Evolutionary conservation across 2,113 vertebrate genomes (phyloP), one percentile per base, ranked within the genome.

Genomic region (Gobius niger): DNA sequence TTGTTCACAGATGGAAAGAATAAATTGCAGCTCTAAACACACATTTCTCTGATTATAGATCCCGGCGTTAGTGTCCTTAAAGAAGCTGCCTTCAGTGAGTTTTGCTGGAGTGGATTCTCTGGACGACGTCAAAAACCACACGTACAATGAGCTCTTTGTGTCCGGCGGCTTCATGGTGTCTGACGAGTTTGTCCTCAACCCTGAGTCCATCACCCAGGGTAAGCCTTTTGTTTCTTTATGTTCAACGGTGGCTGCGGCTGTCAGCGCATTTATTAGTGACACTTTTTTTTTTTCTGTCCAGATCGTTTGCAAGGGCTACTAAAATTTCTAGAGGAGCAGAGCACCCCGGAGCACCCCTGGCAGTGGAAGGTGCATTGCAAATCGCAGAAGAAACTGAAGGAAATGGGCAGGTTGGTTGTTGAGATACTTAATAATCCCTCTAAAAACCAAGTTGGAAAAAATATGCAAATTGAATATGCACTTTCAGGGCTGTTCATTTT

Each of bases 361-460:
- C 95, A 97, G 85, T 98, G 96, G 95, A 99, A 99, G 87, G 92
- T 99, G 47, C 97, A 99, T 88, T 97, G 95, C 85, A 99, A 98
- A 92, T 97, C 97, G 84, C 96, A 98, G 78, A 99, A 99, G 84
- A 98, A 96, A 73, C 93, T 99, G 5, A 99, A 98, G 81, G 96
- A 98, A 87, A 83, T 96, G 75, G 96, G 94, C 56, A 96, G 97
- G 97, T 98, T 64, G 89, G 93, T 85, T 34, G 56, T 44, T 57
- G 3, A 63, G 14, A 7, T 11, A 59, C 14, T 41, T 7, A 7
- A 41, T 10, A 59, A 59, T 19, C 9, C 7, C 8, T 18, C 3
- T 16, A 4, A 34, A 34, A 34, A 34, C 24, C 24, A 34, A 34
- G 24, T 34, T 34, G 24, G 24, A 34, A 34, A 34, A 34, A 34